Base-by-base conservation (phyloP, 2,888 invertebrate species). In the Cheilosia scutellata region DNA sequence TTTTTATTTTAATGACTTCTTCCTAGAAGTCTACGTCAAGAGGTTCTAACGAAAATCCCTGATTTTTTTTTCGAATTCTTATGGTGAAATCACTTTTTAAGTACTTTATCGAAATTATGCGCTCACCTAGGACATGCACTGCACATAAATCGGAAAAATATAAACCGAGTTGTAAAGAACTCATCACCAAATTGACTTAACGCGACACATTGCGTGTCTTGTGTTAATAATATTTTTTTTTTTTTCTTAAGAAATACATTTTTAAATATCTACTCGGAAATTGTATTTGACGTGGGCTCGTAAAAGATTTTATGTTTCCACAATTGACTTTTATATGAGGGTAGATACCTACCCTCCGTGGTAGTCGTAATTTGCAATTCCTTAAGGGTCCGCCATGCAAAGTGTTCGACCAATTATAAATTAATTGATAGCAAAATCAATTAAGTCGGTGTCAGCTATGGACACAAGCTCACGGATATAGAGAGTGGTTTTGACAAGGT, bases 1-100 rank as follows among this genome's bases (percentile, higher is more conserved):
- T 51, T 66, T 42, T 53, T 42, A n/a, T n/a, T 68, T 68, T 68
- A 68, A 68, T 53, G 53, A n/a, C 40, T 53, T 16, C 66, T 13
- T 5, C 9, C 49, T 16, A 27, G 7, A 51, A 66, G 5, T 42
- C 27, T 53, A n/a, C 51, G 40, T 40, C n/a, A 31, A 20, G 16
- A 51, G n/a, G 25, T 20, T 25, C 9, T 16, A 5, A 11, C 7
- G 44, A 16, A 44, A 44, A 16, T 44, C 16, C 44, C 16, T n/a
- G 13, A 4, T 42, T 3, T 6, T 4, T 42, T 40, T 5, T 13
- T n/a, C n/a, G n/a, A n/a, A n/a, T n/a, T n/a, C n/a, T n/a, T 5
- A 5, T 20, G 11, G 11, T 57, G 5, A 27, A 11, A 5, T 5
- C 40, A 29, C n/a, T 42, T 42, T 7, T 44, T n/a, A 42, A 20